phyloP scores from a whole-genome alignment of 2,888 invertebrate genomes.

The Zaprionus obscuricornis region DNA sequence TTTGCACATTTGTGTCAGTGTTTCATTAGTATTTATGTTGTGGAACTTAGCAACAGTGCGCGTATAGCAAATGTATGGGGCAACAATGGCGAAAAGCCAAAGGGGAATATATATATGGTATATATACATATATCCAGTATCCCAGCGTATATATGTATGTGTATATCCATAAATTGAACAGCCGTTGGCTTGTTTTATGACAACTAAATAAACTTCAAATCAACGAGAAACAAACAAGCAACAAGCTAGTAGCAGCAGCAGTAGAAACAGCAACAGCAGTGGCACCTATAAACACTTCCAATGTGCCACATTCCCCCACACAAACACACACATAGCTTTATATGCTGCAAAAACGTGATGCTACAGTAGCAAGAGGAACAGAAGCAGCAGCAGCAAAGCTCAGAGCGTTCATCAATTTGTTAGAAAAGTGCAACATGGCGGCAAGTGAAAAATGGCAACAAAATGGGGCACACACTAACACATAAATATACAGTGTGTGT shows the following conservation, averaged over 20 bases:
- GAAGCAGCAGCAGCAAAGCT: not conserved
- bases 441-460: slow-evolving; percentile 45
- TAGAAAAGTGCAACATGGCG: slow-evolving; percentile 47
- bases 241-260: slow-evolving; percentile 1
- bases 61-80: no score
- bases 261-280: slow-evolving; percentile 4
- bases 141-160: no score
- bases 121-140: no score
- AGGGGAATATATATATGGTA: no score
- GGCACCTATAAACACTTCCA: slow-evolving; percentile 4
- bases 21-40: no score
- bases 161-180: slow-evolving; percentile 20
- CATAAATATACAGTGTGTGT: not conserved
- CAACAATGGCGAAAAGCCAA: no score
- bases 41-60: no score
- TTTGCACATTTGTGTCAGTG: no score
- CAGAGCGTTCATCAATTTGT: slow-evolving; percentile 35
- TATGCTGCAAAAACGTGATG: no score
- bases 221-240: slow-evolving; percentile 36
- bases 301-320: not conserved
- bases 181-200: slow-evolving; percentile 12
- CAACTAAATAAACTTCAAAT: slow-evolving; percentile 40
- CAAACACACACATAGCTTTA: not conserved
- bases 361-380: no score
- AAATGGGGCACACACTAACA: slow-evolving; percentile 31